A percentile compares a stretch with the other conserved stretches of the same genome.
phyloP scores from a whole-genome alignment of 92 coral and sea anemone species.

The Palythoa grandiflora region DNA sequence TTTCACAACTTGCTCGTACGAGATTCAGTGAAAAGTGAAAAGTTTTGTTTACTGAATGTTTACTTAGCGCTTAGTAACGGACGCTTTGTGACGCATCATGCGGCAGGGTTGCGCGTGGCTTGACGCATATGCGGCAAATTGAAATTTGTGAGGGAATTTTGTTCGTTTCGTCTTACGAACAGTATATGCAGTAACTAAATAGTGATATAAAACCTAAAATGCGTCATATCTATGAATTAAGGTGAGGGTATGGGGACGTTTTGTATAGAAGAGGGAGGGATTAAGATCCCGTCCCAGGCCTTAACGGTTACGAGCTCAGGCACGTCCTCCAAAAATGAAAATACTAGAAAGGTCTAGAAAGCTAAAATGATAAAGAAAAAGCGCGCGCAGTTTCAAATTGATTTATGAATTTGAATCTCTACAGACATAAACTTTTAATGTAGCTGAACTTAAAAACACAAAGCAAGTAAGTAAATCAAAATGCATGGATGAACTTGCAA shows the following conservation, averaged over 20 bases:
- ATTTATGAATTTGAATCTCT: too few relatives aligned
- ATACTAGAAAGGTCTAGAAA: too few relatives aligned
- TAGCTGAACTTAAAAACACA: too few relatives aligned
- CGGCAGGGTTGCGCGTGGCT: constrained; percentile 19
- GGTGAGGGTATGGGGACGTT: background rate
- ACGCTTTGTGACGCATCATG: constrained; percentile 21
- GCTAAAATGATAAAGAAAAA: too few relatives aligned
- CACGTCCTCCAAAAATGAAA: too few relatives aligned
- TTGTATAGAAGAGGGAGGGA: too few relatives aligned
- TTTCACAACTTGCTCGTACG: background rate
- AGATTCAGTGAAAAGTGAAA: background rate
- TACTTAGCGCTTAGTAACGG: constrained; percentile 16
- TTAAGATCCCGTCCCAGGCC: too few relatives aligned
- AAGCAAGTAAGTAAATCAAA: too few relatives aligned
- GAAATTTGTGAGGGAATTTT: background rate
- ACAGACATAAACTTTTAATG: too few relatives aligned
- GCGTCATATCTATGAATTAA: background rate
- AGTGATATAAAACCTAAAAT: background rate
- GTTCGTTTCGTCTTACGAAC: background rate
- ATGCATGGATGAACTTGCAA: too few relatives aligned
- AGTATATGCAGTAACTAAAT: background rate
- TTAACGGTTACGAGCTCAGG: too few relatives aligned
- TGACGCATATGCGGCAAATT: constrained; percentile 13
- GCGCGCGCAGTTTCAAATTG: too few relatives aligned
- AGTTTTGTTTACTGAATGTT: constrained; percentile 21